Base-by-base conservation (phyloP, 1,140 invertebrate species). In the Ostrea denselamellosa region DNA sequence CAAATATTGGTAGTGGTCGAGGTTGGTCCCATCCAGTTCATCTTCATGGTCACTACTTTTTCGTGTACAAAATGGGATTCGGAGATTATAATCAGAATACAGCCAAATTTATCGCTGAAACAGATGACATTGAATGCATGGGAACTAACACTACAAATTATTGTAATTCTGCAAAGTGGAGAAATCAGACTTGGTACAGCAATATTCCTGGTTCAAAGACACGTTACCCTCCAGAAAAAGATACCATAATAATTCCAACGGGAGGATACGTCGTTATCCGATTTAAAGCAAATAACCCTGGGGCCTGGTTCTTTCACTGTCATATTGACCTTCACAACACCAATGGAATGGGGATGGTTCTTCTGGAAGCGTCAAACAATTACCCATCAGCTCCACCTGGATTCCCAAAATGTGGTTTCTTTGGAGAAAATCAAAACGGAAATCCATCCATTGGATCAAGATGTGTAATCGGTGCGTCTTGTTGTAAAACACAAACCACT, bases 281-380 rank as follows among this genome's bases (percentile, higher is more conserved):
- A 90, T 97, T 97, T 90, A 96, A 96, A 89, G 96, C 97, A 0
- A 95, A 97, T 90, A 97, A 97, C 95, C 97, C 97, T 90, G 90
- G 89, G 0, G 34, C 87, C 56, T 92, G 91, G 90, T 88, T 92
- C 44, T 88, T 91, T 5, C 91, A 91, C 34, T 90, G 90, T 54
- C 90, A 91, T 58, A 88, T 91, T 58, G 90, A 90, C 22, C 83
- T 89, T 44, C 91, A 92, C 83, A 88, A 88, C 22, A 89, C 88
- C 10, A 87, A 89, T 82, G 92, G 92, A 19, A 92, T 92, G 90
- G 90, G 82, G 7, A 83, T 87, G 86, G 71, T 87, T 52, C 51
- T 89, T 10, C 22, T 54, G 9, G 82, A 81, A 9, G 34, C 81
- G 34, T 8, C 56, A 19, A 19, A 17, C 17, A 62, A 17, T 2